Evolutionary conservation across 2,113 vertebrate genomes (phyloP), one percentile per base, ranked within the genome.

Genomic region (Silurus glanis): DNA sequence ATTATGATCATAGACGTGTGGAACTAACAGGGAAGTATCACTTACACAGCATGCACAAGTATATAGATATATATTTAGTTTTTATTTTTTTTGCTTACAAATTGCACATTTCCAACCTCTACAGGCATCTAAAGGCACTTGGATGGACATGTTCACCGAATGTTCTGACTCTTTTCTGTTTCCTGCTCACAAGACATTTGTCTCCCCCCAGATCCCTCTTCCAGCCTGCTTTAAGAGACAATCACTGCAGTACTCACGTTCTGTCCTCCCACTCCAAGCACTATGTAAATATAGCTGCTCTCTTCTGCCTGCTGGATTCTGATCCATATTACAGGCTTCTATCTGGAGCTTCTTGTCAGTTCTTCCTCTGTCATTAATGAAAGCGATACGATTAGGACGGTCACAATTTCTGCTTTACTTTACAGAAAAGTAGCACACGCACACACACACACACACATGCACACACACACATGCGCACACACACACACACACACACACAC

Each of bases 261-360:
- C 71, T 81, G 61, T 86, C 88, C 85, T 45, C 93, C 92, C 89
- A 93, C 93, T 91, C 91, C 72, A 88, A 89, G 89, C 90, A 64
- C 88, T 67, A 58, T 90, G 86, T 85, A 83, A 91, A 90, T 89
- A 69, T 88, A 89, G 71, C 80, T 83, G 76, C 62, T 86, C 86
- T 74, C 87, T 91, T 83, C 90, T 89, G 89, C 91, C 92, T 90
- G 91, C 91, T 90, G 87, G 86, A 92, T 88, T 88, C 89, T 88
- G 90, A 94, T 92, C 93, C 91, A 83, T 87, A 66, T 72, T 67
- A 72, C 78, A 72, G n/a, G 28, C 51, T 76, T 56, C 58, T 78
- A 83, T 83, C 71, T n/a, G 71, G 61, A 64, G 49, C 71, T 78
- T 47, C 9, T 28, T 49, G 51, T 78, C 71, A 83, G 80, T 67